phyloP scores from a whole-genome alignment of 2,113 vertebrate genomes.

The Prietella phreatophila region DNA sequence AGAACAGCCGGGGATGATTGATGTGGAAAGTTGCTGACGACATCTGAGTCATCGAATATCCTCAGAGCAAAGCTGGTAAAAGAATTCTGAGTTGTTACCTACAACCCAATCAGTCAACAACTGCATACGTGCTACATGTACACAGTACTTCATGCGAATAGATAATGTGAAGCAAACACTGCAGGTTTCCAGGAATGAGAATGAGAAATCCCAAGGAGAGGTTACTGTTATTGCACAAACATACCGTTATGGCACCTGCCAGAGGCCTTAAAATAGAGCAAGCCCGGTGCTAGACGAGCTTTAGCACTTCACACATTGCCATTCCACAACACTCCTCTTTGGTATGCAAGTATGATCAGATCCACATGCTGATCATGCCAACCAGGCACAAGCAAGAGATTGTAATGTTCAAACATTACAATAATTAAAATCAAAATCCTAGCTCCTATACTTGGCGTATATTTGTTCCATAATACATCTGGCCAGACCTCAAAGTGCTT shows the following conservation, averaged over 20 bases:
- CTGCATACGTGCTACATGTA: not conserved
- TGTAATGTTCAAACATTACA: conserved; percentile 8
- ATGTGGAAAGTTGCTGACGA: conserved; percentile 61
- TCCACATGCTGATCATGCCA: not conserved
- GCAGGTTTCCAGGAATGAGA: conserved; percentile 37
- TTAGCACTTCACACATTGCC: conserved; percentile 10
- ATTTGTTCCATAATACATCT: not conserved
- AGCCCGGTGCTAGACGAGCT: not conserved
- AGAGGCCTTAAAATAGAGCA: conserved; percentile 28
- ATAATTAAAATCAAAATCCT: not conserved
- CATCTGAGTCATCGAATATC: conserved; percentile 41
- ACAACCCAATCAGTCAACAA: conserved; percentile 4
- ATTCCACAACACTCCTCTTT: conserved; percentile 22
- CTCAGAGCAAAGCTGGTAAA: conserved; percentile 18
- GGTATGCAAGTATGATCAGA: conserved; percentile 14
- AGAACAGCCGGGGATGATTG: conserved; percentile 61
- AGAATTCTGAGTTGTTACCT: conserved; percentile 32
- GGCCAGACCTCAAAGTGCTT: not conserved
- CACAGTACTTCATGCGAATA: not conserved
- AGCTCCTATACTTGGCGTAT: not conserved
- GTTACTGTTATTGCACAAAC: conserved; percentile 16
- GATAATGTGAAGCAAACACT: conserved; percentile 4
- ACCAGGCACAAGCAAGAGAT: not conserved
- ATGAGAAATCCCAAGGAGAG: conserved; percentile 32
- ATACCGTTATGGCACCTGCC: conserved; percentile 8